phyloP scores from a whole-genome alignment of 2,888 invertebrate genomes.

The Plagodis pulveraria region DNA sequence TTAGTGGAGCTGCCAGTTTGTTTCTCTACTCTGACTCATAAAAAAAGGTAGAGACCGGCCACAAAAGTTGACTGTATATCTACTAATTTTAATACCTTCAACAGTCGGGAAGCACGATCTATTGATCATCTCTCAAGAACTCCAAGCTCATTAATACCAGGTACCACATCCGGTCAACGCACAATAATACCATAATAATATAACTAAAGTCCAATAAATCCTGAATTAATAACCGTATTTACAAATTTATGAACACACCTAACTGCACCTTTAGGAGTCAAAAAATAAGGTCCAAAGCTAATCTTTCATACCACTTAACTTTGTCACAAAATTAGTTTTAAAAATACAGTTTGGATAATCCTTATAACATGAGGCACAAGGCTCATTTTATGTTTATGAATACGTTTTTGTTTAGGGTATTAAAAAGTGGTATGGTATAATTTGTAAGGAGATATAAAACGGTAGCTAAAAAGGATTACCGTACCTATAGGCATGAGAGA shows the following conservation, averaged over 20 bases:
- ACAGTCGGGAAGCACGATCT: constrained; percentile 2
- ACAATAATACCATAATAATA: constrained; percentile 56
- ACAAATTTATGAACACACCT: constrained; percentile 18
- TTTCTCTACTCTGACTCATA: too few species aligned
- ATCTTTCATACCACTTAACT: constrained; percentile 5
- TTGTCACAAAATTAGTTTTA: constrained; percentile 18
- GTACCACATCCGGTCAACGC: constrained; percentile 51
- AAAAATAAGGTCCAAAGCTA: constrained; percentile 4
- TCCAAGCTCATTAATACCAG: constrained; percentile 42
- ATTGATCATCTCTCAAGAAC: constrained; percentile 13
- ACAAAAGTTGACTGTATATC: too few species aligned
- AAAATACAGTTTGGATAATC: constrained; percentile 17
- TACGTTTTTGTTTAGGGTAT: constrained; percentile 55
- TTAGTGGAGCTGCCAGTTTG: too few species aligned
- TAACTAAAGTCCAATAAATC: constrained; percentile 68
- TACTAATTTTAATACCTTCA: not conserved
- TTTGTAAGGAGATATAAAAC: constrained; percentile 56
- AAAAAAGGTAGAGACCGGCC: too few species aligned
- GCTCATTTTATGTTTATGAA: constrained; percentile 17
- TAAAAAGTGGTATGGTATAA: constrained; percentile 56
- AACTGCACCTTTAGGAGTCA: constrained; percentile 1
- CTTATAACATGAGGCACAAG: constrained; percentile 14
- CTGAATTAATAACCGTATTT: constrained; percentile 50
- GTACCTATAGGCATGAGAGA: constrained; percentile 59
- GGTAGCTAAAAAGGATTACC: constrained; percentile 78